Evolutionary conservation across 2,888 invertebrate genomes (phyloP).

Genomic region (Fragum sueziense): DNA sequence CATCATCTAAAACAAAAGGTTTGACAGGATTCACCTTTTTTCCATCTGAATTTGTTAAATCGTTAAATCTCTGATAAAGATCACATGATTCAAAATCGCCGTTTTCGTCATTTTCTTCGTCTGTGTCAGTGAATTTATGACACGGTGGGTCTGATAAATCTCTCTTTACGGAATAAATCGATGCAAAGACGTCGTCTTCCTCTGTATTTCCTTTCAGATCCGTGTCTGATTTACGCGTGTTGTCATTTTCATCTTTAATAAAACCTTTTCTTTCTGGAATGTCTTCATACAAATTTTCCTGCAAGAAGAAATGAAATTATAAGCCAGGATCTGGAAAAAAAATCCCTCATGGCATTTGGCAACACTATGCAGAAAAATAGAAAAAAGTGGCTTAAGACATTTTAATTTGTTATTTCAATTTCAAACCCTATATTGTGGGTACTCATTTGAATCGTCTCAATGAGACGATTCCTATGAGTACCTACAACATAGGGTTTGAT

Average conservation of each 20-base stretch:
- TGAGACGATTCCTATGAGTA: background rate
- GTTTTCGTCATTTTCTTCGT: background rate
- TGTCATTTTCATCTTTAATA: conserved; percentile 20
- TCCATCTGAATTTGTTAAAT: background rate
- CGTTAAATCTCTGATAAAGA: background rate
- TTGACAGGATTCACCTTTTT: background rate
- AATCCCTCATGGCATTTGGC: too few relatives aligned
- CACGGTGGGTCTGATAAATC: background rate
- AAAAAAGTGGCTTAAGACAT: too few relatives aligned
- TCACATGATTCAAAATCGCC: conserved; percentile 15
- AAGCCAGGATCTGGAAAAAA: too few relatives aligned
- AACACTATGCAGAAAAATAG: too few relatives aligned
- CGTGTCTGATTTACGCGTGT: too few relatives aligned
- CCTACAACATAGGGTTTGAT: background rate
- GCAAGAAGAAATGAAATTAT: background rate
- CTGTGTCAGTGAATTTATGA: background rate
- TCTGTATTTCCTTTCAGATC: background rate
- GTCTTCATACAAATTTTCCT: conserved; percentile 26
- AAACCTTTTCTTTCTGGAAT: background rate
- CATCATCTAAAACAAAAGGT: background rate
- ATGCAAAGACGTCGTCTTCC: conserved; percentile 49
- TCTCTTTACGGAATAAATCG: conserved; percentile 44
- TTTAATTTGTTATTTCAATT: too few relatives aligned
- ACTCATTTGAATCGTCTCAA: background rate
- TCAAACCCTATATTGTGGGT: background rate